Conservation (phyloP, 2,888 invertebrate genomes). For the Oasisia sp. region DNA sequence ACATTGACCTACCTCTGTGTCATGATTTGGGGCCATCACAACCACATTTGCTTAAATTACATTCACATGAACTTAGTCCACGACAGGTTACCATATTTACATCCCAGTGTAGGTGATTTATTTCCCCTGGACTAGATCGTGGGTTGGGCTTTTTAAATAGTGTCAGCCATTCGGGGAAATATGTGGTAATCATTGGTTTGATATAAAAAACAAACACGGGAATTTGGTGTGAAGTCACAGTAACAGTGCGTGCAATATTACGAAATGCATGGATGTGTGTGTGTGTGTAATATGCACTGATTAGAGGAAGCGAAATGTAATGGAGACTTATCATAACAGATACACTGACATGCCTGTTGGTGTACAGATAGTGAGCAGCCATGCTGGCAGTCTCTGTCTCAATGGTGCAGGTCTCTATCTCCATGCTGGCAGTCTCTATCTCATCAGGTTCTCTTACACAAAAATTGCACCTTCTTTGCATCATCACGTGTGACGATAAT, state of each 20-base stretch:
- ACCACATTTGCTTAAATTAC: no score
- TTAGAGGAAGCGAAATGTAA: no score
- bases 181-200: background rate
- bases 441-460: background rate
- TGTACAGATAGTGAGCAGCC: background rate
- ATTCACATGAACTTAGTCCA: no score
- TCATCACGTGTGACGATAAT: background rate
- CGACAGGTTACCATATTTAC: no score
- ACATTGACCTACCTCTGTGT: background rate
- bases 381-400: no score
- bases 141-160: background rate
- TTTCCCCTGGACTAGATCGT: background rate
- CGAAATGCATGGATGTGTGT: background rate
- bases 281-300: background rate
- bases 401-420: no score
- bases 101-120: background rate
- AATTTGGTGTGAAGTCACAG: background rate
- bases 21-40: no score
- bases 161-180: background rate
- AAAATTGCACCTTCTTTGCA: background rate
- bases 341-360: background rate
- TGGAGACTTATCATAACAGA: background rate
- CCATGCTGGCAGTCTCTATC: background rate
- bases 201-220: background rate
- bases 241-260: background rate